These are phyloP conservation scores for Osmerus mordax DNA, from an alignment of 2,113 vertebrate species.

Conservation along the genomic window DNA sequence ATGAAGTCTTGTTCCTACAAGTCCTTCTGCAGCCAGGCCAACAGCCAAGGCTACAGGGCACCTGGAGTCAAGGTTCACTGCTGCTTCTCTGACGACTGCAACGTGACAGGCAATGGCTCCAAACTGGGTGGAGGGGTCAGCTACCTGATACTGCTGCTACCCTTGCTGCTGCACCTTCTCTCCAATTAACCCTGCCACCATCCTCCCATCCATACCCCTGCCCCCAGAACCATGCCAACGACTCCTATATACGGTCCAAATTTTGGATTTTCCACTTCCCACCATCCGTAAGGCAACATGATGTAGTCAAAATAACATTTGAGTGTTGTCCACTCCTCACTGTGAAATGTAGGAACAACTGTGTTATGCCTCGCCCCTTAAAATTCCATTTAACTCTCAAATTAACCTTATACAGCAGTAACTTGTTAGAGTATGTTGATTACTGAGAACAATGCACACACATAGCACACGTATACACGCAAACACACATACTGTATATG, in stretches of 20 bases:
- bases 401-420: too few species aligned
- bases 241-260: neutral
- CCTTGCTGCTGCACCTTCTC: conserved; percentile 45
- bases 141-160: conserved; percentile 55
- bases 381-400: too few species aligned
- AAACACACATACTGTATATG: neutral
- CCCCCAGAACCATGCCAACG: conserved; percentile 28
- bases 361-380: too few species aligned
- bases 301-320: too few species aligned
- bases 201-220: neutral
- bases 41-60: conserved; percentile 75
- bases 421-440: too few species aligned
- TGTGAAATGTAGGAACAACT: too few species aligned
- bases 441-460: too few species aligned
- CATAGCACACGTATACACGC: neutral
- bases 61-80: conserved; percentile 81
- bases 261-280: too few species aligned
- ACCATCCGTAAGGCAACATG: too few species aligned
- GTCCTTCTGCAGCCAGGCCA: conserved; percentile 84
- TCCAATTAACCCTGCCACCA: conserved; percentile 39
- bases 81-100: conserved; percentile 85
- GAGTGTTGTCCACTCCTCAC: too few species aligned
- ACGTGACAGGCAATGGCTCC: conserved; percentile 62
- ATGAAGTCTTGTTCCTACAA: conserved; percentile 89
- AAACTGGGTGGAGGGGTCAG: conserved; percentile 30